Conservation (phyloP, 2,888 invertebrate genomes). For the Oconnorella tubifera region DNA sequence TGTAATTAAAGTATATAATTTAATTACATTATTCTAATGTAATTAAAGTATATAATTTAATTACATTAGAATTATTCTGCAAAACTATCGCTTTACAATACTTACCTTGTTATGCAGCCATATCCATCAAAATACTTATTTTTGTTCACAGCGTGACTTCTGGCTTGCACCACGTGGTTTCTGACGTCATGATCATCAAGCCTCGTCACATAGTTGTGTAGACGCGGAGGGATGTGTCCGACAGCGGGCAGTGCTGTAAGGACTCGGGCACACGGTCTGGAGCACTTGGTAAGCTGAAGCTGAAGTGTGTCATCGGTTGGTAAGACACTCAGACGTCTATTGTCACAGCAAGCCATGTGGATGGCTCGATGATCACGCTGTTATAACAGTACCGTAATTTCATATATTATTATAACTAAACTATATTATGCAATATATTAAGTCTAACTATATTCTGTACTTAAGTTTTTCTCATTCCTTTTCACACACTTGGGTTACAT, state of each 20-base stretch:
- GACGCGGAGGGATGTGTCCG: slow-evolving; percentile 2
- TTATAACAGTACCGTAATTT: no score
- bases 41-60: no score
- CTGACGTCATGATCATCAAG: slow-evolving; percentile 2
- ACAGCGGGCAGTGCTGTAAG: neutral
- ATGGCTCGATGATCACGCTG: no score
- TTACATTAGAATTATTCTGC: no score
- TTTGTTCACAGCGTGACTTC: neutral
- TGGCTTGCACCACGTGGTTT: slow-evolving; percentile 3
- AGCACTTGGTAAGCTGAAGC: neutral
- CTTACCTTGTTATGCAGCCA: neutral
- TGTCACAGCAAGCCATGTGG: neutral
- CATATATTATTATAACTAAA: no score
- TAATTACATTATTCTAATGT: no score
- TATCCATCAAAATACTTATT: neutral
- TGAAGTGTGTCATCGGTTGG: neutral
- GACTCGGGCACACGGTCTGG: neutral
- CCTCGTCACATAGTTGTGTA: neutral
- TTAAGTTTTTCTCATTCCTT: no score
- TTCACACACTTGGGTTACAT: no score
- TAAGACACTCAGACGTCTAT: neutral
- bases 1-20: no score
- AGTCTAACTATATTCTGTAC: no score
- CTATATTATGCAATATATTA: no score
- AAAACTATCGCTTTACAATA: no score